These are phyloP conservation scores for Balanococcus diminutus DNA, from an alignment of 2,888 invertebrate genomes.

Conservation along the genomic window DNA sequence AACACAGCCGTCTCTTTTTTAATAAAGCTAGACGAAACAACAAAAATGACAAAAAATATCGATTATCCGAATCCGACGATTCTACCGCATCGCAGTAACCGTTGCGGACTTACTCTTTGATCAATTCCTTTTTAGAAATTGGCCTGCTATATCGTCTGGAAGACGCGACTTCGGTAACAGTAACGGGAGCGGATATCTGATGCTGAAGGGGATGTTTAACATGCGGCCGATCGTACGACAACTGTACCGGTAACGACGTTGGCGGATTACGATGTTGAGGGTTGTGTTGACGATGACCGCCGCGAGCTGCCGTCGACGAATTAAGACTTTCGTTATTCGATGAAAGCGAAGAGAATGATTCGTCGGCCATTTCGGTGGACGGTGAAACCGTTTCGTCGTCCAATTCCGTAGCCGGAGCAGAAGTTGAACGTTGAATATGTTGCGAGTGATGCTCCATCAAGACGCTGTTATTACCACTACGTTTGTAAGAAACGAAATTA, in stretches of 20 bases:
- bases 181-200: slow-evolving; percentile 60
- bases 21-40: slow-evolving; percentile 68
- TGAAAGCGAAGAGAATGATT: slow-evolving; percentile 28
- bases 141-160: slow-evolving; percentile 59
- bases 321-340: slow-evolving; percentile 47
- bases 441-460: slow-evolving; percentile 49
- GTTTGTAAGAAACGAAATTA: background rate
- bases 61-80: background rate
- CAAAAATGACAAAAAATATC: slow-evolving; percentile 58
- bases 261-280: slow-evolving; percentile 49
- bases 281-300: background rate
- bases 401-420: slow-evolving; percentile 23
- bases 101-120: slow-evolving; percentile 62
- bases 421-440: slow-evolving; percentile 40
- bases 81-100: background rate
- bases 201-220: slow-evolving; percentile 58
- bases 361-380: slow-evolving; percentile 42
- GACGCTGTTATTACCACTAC: slow-evolving; percentile 20
- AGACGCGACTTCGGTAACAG: slow-evolving; percentile 57
- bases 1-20: slow-evolving; percentile 82
- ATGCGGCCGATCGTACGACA: slow-evolving; percentile 30
- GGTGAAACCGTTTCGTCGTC: slow-evolving; percentile 48
- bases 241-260: slow-evolving; percentile 52
- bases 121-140: slow-evolving; percentile 63
- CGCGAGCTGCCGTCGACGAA: background rate